phyloP scores from a whole-genome alignment of 2,113 vertebrate species.

The Myxocyprinus asiaticus region DNA sequence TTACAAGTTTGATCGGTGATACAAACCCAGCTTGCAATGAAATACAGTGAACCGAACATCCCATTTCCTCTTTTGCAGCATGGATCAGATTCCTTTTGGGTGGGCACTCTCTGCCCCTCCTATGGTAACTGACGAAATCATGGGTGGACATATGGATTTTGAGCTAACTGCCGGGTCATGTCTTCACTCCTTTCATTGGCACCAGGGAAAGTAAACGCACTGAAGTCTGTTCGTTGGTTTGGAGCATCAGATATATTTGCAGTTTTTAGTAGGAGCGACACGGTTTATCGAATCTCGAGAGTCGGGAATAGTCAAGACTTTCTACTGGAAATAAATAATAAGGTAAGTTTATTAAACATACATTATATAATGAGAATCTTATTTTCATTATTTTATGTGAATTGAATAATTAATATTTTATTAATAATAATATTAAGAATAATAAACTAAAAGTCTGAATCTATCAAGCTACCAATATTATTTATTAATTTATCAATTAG shows the following conservation, averaged over 20 bases:
- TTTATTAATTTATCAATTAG: no score
- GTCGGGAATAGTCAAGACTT: neutral
- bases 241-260: constrained; percentile 9
- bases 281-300: neutral
- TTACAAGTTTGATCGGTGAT: neutral
- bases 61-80: neutral
- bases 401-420: no score
- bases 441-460: no score
- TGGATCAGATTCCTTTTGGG: constrained; percentile 50
- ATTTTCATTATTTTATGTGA: neutral
- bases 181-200: constrained; percentile 65
- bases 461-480: no score
- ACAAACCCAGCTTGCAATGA: neutral
- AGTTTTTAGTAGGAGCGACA: neutral
- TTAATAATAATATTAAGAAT: no score
- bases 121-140: constrained; percentile 78
- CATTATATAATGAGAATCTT: no score
- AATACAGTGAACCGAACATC: neutral
- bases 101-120: constrained; percentile 76
- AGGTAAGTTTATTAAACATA: constrained; percentile 4
- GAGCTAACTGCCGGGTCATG: constrained; percentile 85
- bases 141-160: constrained; percentile 84
- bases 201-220: constrained; percentile 58
- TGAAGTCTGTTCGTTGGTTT: constrained; percentile 52
- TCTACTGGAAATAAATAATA: neutral